Evolutionary conservation across 2,888 invertebrate genomes (phyloP), one percentile per base, ranked within the genome.

Genomic region (Gymnoscelis rufifasciata): DNA sequence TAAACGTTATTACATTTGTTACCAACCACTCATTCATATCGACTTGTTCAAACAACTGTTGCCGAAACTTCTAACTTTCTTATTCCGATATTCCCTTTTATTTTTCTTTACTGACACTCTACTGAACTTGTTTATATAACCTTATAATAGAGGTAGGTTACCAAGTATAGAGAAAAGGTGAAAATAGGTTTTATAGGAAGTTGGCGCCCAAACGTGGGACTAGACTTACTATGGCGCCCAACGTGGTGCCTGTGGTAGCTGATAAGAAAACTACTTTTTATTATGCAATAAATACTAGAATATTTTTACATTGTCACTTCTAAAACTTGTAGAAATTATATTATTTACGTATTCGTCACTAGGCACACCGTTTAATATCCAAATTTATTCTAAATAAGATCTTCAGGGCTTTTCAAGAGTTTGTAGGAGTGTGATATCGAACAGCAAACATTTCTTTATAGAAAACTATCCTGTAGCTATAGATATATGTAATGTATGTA

Each of bases 51-150:
- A 83, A 83, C 74, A 79, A 60, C 53, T 11, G 15, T 47, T 28
- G 33, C 52, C 46, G 35, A 64, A 64, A 62, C 60, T 54, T 60
- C 50, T 51, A 72, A 74, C 65, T 74, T 75, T 59, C 54, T 50
- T 55, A 19, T 60, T 52, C 48, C 74, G 69, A 72, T 71, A 74
- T 74, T 78, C 74, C 75, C 61, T 71, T 28, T 35, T 83, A 78
- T 83, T 83, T 82, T 83, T 83, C 74, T 74, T 76, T 51, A 57
- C 41, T 44, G 71, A 51, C 62, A 64, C 56, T 11, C 1, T 12
- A 27, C n/a, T 38, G 13, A 26, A 24, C 11, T n/a, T 27, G 10
- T 38, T 38, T 7, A 7, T 35, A 2, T 35, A 19, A 15, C 11
- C 35, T 19, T 5, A 19, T 19, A 19, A 3, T n/a, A n/a, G n/a